These are phyloP conservation scores for Cataglyphis altisquamis DNA, from an alignment of 2,888 invertebrate genomes.

Conservation along the genomic window DNA sequence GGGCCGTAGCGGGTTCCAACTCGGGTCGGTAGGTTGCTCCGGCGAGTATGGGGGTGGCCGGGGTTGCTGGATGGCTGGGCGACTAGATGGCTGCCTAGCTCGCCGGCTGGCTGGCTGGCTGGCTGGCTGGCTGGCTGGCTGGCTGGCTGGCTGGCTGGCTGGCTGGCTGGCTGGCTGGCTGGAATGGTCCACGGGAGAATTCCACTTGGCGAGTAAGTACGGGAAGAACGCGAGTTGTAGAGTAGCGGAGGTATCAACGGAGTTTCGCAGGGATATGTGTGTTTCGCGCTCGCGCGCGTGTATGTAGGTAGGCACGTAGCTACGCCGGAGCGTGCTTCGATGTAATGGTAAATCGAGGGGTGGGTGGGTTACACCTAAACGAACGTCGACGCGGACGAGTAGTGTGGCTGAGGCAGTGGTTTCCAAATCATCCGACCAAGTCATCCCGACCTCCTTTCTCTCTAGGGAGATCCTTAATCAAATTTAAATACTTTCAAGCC, in stretches of 20 bases:
- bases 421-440: slow-evolving; percentile 60
- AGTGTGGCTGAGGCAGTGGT: slow-evolving; percentile 57
- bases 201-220: slow-evolving; percentile 70
- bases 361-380: slow-evolving; percentile 32
- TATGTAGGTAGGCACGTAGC: slow-evolving; percentile 11
- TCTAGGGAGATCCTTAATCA: slow-evolving; percentile 33
- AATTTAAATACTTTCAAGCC: slow-evolving; percentile 48
- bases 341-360: slow-evolving; percentile 21
- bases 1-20: slow-evolving; percentile 64
- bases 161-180: slow-evolving; percentile 56
- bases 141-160: slow-evolving; percentile 49
- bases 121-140: slow-evolving; percentile 32
- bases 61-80: slow-evolving; percentile 41
- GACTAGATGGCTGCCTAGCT: slow-evolving; percentile 38
- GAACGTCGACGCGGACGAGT: slow-evolving; percentile 26
- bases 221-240: slow-evolving; percentile 63
- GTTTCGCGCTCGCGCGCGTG: slow-evolving; percentile 24
- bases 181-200: slow-evolving; percentile 71
- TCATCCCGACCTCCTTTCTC: slow-evolving; percentile 16
- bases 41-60: slow-evolving; percentile 31
- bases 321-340: slow-evolving; percentile 18
- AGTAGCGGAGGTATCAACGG: slow-evolving; percentile 60
- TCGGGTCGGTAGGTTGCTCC: slow-evolving; percentile 29
- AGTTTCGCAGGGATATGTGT: slow-evolving; percentile 57
- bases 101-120: slow-evolving; percentile 37